Base-by-base conservation (phyloP, 2,797 vertebrate species). In the Falco berigora region DNA sequence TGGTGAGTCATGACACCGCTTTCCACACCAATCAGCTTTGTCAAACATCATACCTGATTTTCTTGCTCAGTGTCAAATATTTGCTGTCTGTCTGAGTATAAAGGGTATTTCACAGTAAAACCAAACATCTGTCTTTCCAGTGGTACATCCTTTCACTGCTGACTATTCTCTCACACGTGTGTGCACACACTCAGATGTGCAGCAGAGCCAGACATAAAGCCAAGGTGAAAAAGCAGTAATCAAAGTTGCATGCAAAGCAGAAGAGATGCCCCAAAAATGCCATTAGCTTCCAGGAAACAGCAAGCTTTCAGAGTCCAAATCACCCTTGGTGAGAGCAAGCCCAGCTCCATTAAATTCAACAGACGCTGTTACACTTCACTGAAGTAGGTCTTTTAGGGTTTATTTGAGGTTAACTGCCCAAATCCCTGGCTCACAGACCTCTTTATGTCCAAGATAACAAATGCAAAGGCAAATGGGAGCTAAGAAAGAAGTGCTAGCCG, bases 61-160 rank as follows among this genome's bases (percentile, higher is more conserved):
- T 83, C 94, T 63, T 75, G 71, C 68, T 91, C 74, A 42, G 89
- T 46, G 82, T 96, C 95, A 97, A 98, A 97, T 98, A 98, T 98
- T 98, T 98, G 96, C 97, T 94, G 97, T 97, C 98, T 98, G 98
- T 97, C 97, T 98, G 95, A 95, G 75, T 16, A 58, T n/a, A 93
- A 85, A 85, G 87, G 87, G 7, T 80, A 76, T 86, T 96, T 90
- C 86, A 46, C n/a, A 94, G 95, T 38, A 46, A 89, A 78, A 30
- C 79, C 80, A 86, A 78, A 50, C 7, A 38, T 40, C 76, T 78
- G 32, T 52, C 85, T 92, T 95, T 88, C 72, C 28, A 68, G 77
- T 1, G 20, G 61, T 11, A 38, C 78, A 68, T 38, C 74, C 94
- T 96, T 80, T 42, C 79, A 17, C 56, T 83, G 69, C 87, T 63